phyloP scores from a whole-genome alignment of 1,140 invertebrate genomes.

The Periplaneta americana region DNA sequence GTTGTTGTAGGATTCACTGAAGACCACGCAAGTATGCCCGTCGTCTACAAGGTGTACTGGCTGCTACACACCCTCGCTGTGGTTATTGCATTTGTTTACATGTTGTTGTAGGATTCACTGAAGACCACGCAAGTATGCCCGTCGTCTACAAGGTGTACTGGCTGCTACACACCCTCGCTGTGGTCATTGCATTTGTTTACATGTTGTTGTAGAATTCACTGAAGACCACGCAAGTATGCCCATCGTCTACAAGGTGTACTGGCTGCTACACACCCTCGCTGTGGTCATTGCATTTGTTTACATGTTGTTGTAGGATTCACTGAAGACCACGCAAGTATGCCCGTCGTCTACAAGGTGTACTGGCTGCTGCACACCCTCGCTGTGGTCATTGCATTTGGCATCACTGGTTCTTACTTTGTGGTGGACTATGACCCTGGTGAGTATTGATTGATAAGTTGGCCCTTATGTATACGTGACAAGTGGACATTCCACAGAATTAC shows the following conservation, averaged over 20 bases:
- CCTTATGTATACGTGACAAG: too few relatives aligned
- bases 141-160: constrained; percentile 50
- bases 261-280: constrained; percentile 52
- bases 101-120: neutral
- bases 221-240: neutral
- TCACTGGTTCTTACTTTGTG: constrained; percentile 59
- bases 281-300: constrained; percentile 38
- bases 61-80: constrained; percentile 50
- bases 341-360: constrained; percentile 44
- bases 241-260: constrained; percentile 48
- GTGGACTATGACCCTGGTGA: constrained; percentile 50
- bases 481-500: too few relatives aligned
- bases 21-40: neutral
- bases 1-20: neutral
- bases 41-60: constrained; percentile 53
- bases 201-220: neutral
- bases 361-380: constrained; percentile 56
- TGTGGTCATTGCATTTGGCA: constrained; percentile 50
- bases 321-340: neutral
- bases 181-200: constrained; percentile 51
- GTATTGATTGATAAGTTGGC: constrained; percentile 21
- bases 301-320: neutral
- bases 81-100: constrained; percentile 50
- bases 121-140: neutral
- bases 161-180: constrained; percentile 51